Base-by-base conservation (phyloP, 2,888 invertebrate species). In the Mayetiola destructor region DNA sequence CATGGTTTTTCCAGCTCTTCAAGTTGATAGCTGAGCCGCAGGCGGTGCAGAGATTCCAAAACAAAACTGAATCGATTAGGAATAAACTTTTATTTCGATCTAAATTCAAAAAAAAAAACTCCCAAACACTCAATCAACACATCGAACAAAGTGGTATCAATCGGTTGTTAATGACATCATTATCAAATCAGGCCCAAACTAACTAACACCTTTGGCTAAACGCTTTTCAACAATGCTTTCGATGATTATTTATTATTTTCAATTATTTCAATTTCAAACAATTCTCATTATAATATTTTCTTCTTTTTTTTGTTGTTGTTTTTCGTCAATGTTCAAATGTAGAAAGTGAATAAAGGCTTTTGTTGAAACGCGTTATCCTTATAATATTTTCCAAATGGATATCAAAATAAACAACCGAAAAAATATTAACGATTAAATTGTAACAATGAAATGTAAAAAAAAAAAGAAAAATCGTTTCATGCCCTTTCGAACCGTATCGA, bases 351-450 rank as follows among this genome's bases (percentile, higher is more conserved):
- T 48, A 48, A n/a, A n/a, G n/a, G 27, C 48, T 48, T n/a, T 48
- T 48, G 48, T 48, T 8, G 27, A n/a, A n/a, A 16, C 48, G 48
- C 48, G 48, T 48, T 48, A 48, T 48, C 27, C 48, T 48, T 48
- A n/a, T n/a, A n/a, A n/a, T 27, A 48, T 20, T 27, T 27, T 48
- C 27, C n/a, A 48, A 48, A 48, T 48, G 48, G 48, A n/a, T 48
- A 48, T 48, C 48, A 27, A 48, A 27, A 48, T 48, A 48, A 48
- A 48, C 48, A 48, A 48, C n/a, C 27, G 48, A 48, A 48, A 48
- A 23, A 48, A 48, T 27, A 48, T 48, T 27, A 27, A 27, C 48
- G 48, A 48, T 48, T 48, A 14, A 48, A 27, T 37, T 48, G 48
- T 48, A n/a, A 48, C 48, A 48, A 14, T 27, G n/a, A n/a, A n/a